phyloP scores from a whole-genome alignment of 2,888 invertebrate species.

The Dasypolia templi region DNA sequence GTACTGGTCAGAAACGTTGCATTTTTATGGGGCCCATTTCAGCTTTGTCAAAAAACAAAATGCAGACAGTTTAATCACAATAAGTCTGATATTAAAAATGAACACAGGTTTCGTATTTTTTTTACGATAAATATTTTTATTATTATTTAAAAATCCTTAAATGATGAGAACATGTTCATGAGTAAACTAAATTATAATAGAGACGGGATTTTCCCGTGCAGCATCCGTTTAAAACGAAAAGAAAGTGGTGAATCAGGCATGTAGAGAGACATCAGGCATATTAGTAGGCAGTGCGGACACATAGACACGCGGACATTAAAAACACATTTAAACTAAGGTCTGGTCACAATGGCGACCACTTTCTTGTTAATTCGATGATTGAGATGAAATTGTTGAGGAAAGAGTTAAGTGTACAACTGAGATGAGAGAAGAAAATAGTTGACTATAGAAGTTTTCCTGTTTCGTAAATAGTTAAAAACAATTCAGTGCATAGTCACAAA shows the following conservation, averaged over 20 bases:
- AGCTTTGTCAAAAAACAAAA: too few species aligned
- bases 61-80: too few species aligned
- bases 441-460: neutral
- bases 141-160: neutral
- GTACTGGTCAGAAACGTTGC: too few species aligned
- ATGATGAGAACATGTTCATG: too few species aligned
- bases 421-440: too few species aligned
- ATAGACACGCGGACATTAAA: conserved; percentile 43
- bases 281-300: conserved; percentile 22
- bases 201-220: conserved; percentile 48
- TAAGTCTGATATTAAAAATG: too few species aligned
- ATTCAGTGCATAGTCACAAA: neutral
- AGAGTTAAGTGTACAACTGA: too few species aligned
- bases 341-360: neutral
- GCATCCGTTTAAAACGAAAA: conserved; percentile 48
- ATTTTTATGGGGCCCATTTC: too few species aligned
- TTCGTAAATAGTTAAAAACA: neutral
- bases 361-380: neutral
- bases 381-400: too few species aligned
- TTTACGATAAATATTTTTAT: neutral
- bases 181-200: neutral
- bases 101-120: too few species aligned
- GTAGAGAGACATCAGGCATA: conserved; percentile 12
- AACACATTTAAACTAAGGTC: conserved; percentile 46
- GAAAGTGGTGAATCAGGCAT: conserved; percentile 62